A percentile compares a stretch with the other conserved stretches of the same genome.
Evolutionary conservation across 2,797 vertebrate species (phyloP).

Genomic region (Bovichtus diacanthus): DNA sequence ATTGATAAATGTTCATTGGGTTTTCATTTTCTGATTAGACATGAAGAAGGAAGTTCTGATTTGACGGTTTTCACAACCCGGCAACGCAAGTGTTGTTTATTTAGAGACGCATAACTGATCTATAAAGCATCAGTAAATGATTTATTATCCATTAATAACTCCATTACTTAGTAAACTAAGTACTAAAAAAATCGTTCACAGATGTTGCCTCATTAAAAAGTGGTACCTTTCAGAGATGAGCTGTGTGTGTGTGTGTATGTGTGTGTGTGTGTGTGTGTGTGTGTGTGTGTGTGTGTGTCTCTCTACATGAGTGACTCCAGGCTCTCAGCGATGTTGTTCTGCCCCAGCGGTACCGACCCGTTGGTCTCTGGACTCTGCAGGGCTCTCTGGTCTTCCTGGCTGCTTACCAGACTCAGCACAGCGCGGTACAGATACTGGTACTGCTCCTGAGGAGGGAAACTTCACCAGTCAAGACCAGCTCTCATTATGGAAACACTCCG

Average conservation of each 20-base stretch:
- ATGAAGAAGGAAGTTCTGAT: neutral
- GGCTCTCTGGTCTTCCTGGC: slow-evolving; percentile 92
- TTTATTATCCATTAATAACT: neutral
- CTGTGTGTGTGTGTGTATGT: neutral
- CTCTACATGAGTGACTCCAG: slow-evolving; percentile 96
- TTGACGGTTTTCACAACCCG: neutral
- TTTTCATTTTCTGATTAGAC: neutral
- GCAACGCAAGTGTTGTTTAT: neutral
- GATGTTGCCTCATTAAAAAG: neutral
- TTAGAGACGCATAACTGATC: neutral
- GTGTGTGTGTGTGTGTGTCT: slow-evolving; percentile 8
- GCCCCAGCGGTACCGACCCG: slow-evolving; percentile 88
- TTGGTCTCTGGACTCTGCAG: slow-evolving; percentile 93
- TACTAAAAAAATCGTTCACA: neutral
- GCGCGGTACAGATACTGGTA: slow-evolving; percentile 96
- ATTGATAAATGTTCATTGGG: neutral
- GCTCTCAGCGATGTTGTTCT: slow-evolving; percentile 90
- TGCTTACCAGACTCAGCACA: slow-evolving; percentile 95
- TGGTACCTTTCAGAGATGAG: neutral
- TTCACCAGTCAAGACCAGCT: neutral
- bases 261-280: slow-evolving; percentile 8
- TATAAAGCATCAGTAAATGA: neutral
- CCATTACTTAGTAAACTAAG: neutral
- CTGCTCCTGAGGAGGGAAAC: slow-evolving; percentile 87
- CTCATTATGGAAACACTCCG: no score